A percentile compares a stretch with the other conserved stretches of the same genome.
Conservation (phyloP, 2,888 invertebrate genomes). For the Thereva nobilitata region DNA sequence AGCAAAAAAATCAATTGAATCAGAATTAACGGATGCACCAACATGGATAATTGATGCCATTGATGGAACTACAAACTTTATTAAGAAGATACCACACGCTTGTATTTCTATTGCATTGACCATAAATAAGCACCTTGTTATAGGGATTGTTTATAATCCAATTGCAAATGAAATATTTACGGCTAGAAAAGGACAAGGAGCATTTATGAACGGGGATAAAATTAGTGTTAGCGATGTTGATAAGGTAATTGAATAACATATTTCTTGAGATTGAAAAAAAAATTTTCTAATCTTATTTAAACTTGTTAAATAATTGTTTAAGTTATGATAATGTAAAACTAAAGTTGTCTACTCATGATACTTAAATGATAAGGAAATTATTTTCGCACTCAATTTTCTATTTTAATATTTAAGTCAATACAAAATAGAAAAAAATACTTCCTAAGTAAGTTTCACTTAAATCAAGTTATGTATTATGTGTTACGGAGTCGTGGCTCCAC, state of each 20-base stretch:
- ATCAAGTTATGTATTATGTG: too few species aligned
- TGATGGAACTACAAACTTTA: constrained; percentile 86
- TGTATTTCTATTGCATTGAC: constrained; percentile 72
- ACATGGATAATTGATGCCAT: constrained; percentile 89
- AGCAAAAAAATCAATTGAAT: constrained; percentile 50
- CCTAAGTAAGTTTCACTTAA: too few species aligned
- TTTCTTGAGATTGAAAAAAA: background rate
- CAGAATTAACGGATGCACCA: constrained; percentile 70
- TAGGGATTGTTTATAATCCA: constrained; percentile 80
- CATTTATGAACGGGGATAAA: constrained; percentile 71
- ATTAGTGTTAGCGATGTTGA: constrained; percentile 58
- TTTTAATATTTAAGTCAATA: too few species aligned
- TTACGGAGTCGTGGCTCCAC: too few species aligned
- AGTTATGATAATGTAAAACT: too few species aligned
- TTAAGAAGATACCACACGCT: constrained; percentile 68
- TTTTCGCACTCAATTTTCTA: too few species aligned
- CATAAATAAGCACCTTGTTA: constrained; percentile 63
- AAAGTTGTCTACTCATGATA: too few species aligned
- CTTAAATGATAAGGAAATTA: too few species aligned
- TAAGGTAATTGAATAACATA: constrained; percentile 47
- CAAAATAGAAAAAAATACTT: too few species aligned
- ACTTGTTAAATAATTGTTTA: background rate
- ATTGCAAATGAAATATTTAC: constrained; percentile 71
- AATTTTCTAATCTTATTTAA: background rate
- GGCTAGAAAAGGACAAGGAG: constrained; percentile 73